phyloP scores from a whole-genome alignment of 2,113 vertebrate genomes.

The Ovis canadensis region DNA sequence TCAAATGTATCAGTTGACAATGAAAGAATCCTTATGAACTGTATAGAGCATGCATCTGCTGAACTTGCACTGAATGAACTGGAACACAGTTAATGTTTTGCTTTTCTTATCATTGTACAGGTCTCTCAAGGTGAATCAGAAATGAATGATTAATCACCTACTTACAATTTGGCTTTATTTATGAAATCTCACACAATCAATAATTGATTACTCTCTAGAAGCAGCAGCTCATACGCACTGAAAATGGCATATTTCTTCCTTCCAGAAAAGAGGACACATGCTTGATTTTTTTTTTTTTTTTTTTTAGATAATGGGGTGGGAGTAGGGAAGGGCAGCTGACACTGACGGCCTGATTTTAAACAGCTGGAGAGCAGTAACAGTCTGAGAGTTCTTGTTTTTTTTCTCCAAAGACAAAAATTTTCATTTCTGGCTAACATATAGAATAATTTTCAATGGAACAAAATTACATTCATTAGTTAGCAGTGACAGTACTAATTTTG shows the following conservation, averaged over 20 bases:
- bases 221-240: neutral
- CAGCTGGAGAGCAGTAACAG: neutral
- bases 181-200: slow-evolving; percentile 62
- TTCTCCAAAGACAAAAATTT: neutral
- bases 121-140: slow-evolving; percentile 55
- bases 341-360: neutral
- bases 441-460: neutral
- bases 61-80: neutral
- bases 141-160: slow-evolving; percentile 68
- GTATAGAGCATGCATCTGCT: neutral
- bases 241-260: neutral
- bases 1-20: neutral
- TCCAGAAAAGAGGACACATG: neutral
- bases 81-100: neutral
- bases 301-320: neutral
- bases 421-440: neutral
- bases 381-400: neutral
- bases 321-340: neutral
- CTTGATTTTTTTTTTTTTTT: neutral
- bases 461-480: neutral
- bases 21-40: neutral
- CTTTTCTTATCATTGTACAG: slow-evolving; percentile 38
- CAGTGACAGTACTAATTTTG: neutral
- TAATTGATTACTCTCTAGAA: slow-evolving; percentile 62
- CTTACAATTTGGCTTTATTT: slow-evolving; percentile 58